These are phyloP conservation scores for Ashinkailepas kermadecensis DNA, from an alignment of 2,888 invertebrate species.

Conservation along the genomic window DNA sequence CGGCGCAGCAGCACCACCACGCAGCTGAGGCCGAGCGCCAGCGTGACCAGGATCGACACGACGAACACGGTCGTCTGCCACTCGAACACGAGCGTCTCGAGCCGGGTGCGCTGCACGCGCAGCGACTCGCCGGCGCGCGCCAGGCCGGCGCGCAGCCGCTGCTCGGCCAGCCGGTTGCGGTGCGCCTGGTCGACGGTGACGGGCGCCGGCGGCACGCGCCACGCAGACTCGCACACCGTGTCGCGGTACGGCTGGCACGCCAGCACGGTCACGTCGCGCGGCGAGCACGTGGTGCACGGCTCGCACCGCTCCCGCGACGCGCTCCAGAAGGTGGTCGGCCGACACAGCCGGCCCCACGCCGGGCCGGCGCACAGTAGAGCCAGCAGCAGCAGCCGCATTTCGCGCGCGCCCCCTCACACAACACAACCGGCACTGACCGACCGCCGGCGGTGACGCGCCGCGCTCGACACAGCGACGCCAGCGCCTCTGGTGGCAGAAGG, in stretches of 20 bases:
- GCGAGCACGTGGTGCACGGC: background rate
- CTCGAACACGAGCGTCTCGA: conserved; percentile 5
- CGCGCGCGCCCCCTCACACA: too few relatives aligned
- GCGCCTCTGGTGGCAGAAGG: too few relatives aligned
- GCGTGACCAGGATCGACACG: conserved; percentile 8
- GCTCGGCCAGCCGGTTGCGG: background rate
- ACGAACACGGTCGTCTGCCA: conserved; percentile 18
- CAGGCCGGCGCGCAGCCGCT: background rate
- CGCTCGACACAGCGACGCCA: too few relatives aligned
- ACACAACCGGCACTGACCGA: too few relatives aligned
- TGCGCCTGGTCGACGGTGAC: background rate
- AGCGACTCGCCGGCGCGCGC: background rate
- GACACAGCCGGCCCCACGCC: background rate
- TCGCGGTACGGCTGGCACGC: conserved; percentile 6
- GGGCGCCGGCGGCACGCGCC: background rate
- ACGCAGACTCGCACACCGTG: background rate
- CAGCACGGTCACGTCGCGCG: background rate
- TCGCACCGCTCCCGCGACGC: background rate
- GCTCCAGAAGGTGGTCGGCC: background rate
- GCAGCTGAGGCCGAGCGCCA: conserved; percentile 16
- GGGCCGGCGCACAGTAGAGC: background rate
- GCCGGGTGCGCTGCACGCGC: background rate
- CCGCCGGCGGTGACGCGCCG: too few relatives aligned
- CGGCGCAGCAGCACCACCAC: background rate
- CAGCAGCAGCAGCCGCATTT: background rate